Conservation (phyloP, 2,888 invertebrate genomes). For the Lycia hirtaria region DNA sequence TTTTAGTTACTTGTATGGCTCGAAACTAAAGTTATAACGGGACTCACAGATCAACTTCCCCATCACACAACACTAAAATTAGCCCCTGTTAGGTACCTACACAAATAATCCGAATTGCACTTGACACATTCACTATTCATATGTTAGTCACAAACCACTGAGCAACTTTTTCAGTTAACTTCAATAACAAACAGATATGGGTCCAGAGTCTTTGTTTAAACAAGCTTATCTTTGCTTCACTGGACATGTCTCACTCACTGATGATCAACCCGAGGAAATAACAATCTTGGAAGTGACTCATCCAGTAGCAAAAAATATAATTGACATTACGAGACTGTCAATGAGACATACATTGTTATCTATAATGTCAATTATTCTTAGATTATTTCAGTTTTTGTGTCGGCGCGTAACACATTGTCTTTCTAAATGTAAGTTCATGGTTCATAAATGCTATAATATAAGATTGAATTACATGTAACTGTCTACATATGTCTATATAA, state of each 20-base stretch:
- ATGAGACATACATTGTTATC: slow-evolving; percentile 42
- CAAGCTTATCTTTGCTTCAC: slow-evolving; percentile 16
- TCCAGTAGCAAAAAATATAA: slow-evolving; percentile 52
- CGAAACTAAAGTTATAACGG: too few relatives aligned
- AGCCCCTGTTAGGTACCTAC: not conserved
- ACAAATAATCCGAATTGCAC: slow-evolving; percentile 8
- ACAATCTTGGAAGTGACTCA: slow-evolving; percentile 47
- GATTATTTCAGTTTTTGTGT: slow-evolving; percentile 35
- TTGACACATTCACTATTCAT: slow-evolving; percentile 1
- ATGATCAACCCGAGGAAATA: slow-evolving; percentile 55
- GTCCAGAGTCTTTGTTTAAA: slow-evolving; percentile 24
- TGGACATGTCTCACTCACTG: slow-evolving; percentile 43
- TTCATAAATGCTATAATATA: not conserved
- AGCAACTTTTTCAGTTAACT: slow-evolving; percentile 14
- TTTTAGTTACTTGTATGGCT: too few relatives aligned
- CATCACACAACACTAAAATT: not conserved
- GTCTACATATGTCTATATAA: too few relatives aligned
- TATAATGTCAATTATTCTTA: slow-evolving; percentile 37
- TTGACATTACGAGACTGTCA: slow-evolving; percentile 48
- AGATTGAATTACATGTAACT: not conserved
- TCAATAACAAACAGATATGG: slow-evolving; percentile 19
- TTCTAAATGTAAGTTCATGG: slow-evolving; percentile 13
- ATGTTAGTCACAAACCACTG: slow-evolving; percentile 1
- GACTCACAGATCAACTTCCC: not conserved
- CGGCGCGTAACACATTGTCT: slow-evolving; percentile 16